phyloP scores from a whole-genome alignment of 2,888 invertebrate genomes.

The Heliothis peltigera region DNA sequence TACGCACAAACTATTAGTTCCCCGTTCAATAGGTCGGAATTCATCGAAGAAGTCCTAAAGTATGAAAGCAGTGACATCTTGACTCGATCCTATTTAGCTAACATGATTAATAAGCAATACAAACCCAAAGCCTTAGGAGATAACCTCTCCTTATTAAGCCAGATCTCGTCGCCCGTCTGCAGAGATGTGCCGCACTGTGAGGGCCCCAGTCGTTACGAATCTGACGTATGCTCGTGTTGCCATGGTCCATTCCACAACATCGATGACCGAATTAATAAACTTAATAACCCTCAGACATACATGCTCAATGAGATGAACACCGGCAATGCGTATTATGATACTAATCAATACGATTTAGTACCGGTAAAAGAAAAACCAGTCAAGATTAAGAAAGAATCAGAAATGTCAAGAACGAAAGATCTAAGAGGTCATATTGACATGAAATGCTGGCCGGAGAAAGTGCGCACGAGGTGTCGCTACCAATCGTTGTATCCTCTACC shows the following conservation, averaged over 20 bases:
- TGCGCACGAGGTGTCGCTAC: slow-evolving; percentile 56
- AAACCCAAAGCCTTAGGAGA: slow-evolving; percentile 63
- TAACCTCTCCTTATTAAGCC: slow-evolving; percentile 70
- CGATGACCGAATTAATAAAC: slow-evolving; percentile 67
- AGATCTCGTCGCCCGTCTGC: slow-evolving; percentile 79
- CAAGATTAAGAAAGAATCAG: slow-evolving; percentile 62
- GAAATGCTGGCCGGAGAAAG: slow-evolving; percentile 66
- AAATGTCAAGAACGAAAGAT: slow-evolving; percentile 62
- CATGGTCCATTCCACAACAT: slow-evolving; percentile 75
- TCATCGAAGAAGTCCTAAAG: slow-evolving; percentile 8
- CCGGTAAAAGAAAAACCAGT: slow-evolving; percentile 79
- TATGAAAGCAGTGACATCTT: slow-evolving; percentile 21
- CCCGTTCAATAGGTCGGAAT: slow-evolving; percentile 59
- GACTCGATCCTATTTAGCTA: slow-evolving; percentile 65
- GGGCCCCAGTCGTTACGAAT: slow-evolving; percentile 50
- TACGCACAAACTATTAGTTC: slow-evolving; percentile 68
- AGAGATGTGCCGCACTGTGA: slow-evolving; percentile 63
- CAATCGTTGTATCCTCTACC: slow-evolving; percentile 25
- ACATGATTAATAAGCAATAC: slow-evolving; percentile 76
- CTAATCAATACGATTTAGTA: slow-evolving; percentile 78
- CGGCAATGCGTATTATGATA: slow-evolving; percentile 74
- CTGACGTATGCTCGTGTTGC: slow-evolving; percentile 80
- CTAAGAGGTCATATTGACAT: slow-evolving; percentile 53
- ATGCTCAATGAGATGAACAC: slow-evolving; percentile 51
- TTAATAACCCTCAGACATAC: slow-evolving; percentile 42